phyloP scores from a whole-genome alignment of 2,797 vertebrate genomes.

The Bovichtus variegatus region DNA sequence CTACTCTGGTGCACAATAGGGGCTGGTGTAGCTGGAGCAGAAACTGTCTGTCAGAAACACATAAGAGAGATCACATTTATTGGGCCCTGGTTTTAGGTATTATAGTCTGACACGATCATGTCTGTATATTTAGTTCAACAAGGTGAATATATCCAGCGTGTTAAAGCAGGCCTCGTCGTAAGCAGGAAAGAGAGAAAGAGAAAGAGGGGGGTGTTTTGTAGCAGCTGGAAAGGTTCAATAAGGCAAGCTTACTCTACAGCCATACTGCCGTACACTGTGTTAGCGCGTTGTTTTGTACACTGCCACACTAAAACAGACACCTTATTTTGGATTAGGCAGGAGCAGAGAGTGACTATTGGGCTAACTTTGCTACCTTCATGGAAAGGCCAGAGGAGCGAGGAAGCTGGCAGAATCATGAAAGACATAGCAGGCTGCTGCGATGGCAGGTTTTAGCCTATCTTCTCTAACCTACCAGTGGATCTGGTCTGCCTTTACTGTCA shows the following conservation, averaged over 20 bases:
- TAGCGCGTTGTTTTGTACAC: not conserved
- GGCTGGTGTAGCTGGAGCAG: constrained; percentile 76
- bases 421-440: constrained; percentile 36
- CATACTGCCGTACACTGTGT: constrained; percentile 10
- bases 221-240: constrained; percentile 4
- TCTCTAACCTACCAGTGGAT: constrained; percentile 78
- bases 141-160: constrained; percentile 17
- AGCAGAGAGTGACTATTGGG: constrained; percentile 27
- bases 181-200: constrained; percentile 4
- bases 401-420: constrained; percentile 41
- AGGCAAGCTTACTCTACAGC: constrained; percentile 18
- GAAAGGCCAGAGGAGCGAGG: constrained; percentile 40
- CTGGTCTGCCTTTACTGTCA: constrained; percentile 60
- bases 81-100: not conserved
- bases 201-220: constrained; percentile 13
- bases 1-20: constrained; percentile 61
- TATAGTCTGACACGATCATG: not conserved
- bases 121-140: constrained; percentile 13
- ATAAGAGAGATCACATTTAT: constrained; percentile 20
- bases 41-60: constrained; percentile 71
- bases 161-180: constrained; percentile 27
- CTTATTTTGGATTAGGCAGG: constrained; percentile 39
- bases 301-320: not conserved
- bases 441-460: constrained; percentile 27
- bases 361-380: constrained; percentile 6